Evolutionary conservation across 2,888 invertebrate genomes (phyloP).

Genomic region (Hyposoter dolosus): DNA sequence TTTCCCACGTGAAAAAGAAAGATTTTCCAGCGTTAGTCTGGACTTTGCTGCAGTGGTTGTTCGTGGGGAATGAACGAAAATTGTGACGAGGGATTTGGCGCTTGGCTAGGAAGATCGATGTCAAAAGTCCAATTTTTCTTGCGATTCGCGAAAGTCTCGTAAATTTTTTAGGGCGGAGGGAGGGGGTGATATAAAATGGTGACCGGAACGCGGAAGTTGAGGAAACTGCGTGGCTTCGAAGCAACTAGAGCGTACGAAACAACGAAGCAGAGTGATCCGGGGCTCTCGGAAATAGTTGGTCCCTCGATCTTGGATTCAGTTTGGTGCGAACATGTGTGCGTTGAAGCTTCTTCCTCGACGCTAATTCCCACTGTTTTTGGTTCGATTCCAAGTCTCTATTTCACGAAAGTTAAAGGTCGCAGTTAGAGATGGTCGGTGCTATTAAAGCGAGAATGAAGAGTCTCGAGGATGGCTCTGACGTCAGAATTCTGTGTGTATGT

Average conservation of each 20-base stretch:
- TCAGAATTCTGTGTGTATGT: constrained; percentile 48
- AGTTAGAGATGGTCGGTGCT: constrained; percentile 50
- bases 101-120: background rate
- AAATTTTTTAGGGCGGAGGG: background rate
- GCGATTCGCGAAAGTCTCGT: background rate
- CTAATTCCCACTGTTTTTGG: constrained; percentile 67
- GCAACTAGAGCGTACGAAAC: constrained; percentile 39
- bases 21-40: background rate
- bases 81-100: background rate
- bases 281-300: constrained; percentile 66
- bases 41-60: background rate
- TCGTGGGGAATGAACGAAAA: background rate
- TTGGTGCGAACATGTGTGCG: constrained; percentile 7
- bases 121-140: background rate
- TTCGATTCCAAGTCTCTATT: constrained; percentile 73
- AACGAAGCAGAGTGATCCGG: constrained; percentile 43
- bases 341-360: constrained; percentile 44
- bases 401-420: constrained; percentile 71
- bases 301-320: constrained; percentile 65
- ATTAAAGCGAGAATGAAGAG: constrained; percentile 65
- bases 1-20: background rate
- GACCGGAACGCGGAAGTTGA: constrained; percentile 40
- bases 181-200: background rate
- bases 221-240: constrained; percentile 9
- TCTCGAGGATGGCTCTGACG: constrained; percentile 75